Evolutionary conservation across 2,113 vertebrate genomes (phyloP).

Genomic region (cat (Felis catus)): F.catus_Fca126_mat1.0 CM031417.1:46715501-46716000

Average conservation of each 20-base stretch:
- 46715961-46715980: slow-evolving; percentile 12
- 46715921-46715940: slow-evolving; percentile 59
- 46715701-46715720: neutral
- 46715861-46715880: slow-evolving; percentile 56
- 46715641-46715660: neutral
- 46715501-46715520: neutral
- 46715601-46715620: neutral
- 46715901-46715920: slow-evolving; percentile 71
- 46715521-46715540: neutral
- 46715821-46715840: slow-evolving; percentile 80
- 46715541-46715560: neutral
- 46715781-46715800: slow-evolving; percentile 62
- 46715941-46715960: neutral
- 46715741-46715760: slow-evolving; percentile 71
- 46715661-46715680: neutral
- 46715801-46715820: slow-evolving; percentile 54
- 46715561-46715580: neutral
- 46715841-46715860: slow-evolving; percentile 74
- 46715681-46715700: slow-evolving; percentile 1
- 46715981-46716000: neutral
- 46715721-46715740: slow-evolving; percentile 75
- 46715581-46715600: neutral
- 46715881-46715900: slow-evolving; percentile 41
- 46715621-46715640: neutral
- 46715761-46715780: slow-evolving; percentile 60